phyloP scores from a whole-genome alignment of 2,113 vertebrate species.

The Psilopsiagon aymara region DNA sequence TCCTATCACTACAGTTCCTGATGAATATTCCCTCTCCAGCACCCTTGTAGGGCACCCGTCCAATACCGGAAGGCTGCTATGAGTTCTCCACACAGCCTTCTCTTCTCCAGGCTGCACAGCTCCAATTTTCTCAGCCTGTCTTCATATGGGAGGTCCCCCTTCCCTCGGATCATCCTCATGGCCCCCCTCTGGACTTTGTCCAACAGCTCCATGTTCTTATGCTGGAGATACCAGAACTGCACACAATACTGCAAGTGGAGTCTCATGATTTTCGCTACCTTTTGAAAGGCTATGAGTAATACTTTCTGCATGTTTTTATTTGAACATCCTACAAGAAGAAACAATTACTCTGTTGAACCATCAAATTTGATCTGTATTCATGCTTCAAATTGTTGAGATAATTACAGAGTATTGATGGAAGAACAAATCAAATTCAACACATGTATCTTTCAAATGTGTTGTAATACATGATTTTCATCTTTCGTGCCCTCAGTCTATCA shows the following conservation, averaged over 20 bases:
- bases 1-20: not conserved
- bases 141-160: not conserved
- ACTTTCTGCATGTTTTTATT: not conserved
- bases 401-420: not conserved
- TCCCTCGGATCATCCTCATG: not conserved
- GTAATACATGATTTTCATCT: not conserved
- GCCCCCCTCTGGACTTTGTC: not conserved
- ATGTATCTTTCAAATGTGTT: not conserved
- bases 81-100: too few relatives aligned
- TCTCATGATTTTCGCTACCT: not conserved
- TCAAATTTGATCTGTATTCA: not conserved
- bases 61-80: not conserved
- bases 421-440: not conserved
- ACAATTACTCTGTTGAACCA: not conserved
- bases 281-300: not conserved
- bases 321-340: not conserved
- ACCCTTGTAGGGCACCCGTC: not conserved
- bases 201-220: not conserved
- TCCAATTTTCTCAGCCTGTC: not conserved
- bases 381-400: not conserved
- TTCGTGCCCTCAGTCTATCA: not conserved
- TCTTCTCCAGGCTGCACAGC: not conserved
- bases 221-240: not conserved
- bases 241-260: not conserved
- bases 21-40: not conserved